Base-by-base conservation (phyloP, 2,888 invertebrate genomes). In the Glyphotaelius pellucidus region DNA sequence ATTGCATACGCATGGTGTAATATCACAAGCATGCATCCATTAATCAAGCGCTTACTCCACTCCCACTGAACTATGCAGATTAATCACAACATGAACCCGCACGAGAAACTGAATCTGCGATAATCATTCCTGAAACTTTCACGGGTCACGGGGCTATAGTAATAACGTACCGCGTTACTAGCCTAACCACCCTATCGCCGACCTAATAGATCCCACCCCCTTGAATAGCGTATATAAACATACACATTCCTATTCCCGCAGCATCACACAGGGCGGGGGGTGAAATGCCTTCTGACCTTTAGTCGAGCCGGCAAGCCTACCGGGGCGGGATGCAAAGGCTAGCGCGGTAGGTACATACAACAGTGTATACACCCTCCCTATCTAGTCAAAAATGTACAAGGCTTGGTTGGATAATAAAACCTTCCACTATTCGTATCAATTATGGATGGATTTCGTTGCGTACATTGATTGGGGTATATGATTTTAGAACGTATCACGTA, bases 51-150 rank as follows among this genome's bases (percentile, higher is more conserved):
- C 31, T 81, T 32, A 32, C 31, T 80, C 2, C 52, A 30, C 25
- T 84, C n/a, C 2, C 52, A 31, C n/a, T 85, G n/a, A 67, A 88
- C 19, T 67, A 79, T 80, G 88, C 88, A 80, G 30, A 87, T 87
- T 87, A 89, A 80, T 79, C 67, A 86, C 35, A 25, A 67, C 67
- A 86, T 12, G 67, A 52, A 32, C 31, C 67, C 7, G 30, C 30
- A 81, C 31, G 30, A 31, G 42, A 81, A 90, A 90, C 25, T 81
- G 90, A 47, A 81, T 81, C 12, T 42, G 42, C 30, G n/a, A 90
- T 90, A 90, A 90, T 90, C 81, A 90, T 81, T 81, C 80, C 31
- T 25, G 80, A 90, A 81, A 42, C 90, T 90, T 90, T 81, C 42
- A 90, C 81, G 90, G 90, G 81, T 81, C 90, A 81, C 89, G 38